Evolutionary conservation across 1,140 invertebrate species (phyloP).

Genomic region (Lasioglossum baleicum): DNA sequence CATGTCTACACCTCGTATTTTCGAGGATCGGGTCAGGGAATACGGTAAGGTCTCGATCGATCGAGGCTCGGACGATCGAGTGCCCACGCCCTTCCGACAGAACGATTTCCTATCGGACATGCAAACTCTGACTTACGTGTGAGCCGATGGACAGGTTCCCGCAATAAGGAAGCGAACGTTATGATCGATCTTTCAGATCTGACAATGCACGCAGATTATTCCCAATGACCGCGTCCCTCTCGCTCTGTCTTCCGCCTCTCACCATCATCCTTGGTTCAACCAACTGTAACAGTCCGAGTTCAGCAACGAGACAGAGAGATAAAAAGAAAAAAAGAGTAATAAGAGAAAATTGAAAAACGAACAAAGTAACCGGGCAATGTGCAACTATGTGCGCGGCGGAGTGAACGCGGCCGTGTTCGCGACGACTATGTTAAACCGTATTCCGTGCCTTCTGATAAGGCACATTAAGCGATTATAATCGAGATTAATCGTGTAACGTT

Average conservation of each 20-base stretch:
- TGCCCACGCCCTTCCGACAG: slow-evolving; percentile 55
- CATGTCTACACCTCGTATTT: slow-evolving; percentile 6
- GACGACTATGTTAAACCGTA: slow-evolving; percentile 3
- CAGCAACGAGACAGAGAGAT: too few species aligned
- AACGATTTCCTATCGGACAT: slow-evolving; percentile 58
- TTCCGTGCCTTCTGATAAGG: not conserved
- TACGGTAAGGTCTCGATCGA: slow-evolving; percentile 20
- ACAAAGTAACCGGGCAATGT: not conserved
- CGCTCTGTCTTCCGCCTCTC: not conserved
- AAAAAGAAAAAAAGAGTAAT: not conserved
- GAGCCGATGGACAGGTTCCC: slow-evolving; percentile 47
- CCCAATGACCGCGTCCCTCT: slow-evolving; percentile 28
- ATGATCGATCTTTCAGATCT: slow-evolving; percentile 58
- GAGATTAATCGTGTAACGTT: slow-evolving; percentile 28
- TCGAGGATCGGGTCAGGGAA: slow-evolving; percentile 17
- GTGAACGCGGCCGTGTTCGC: not conserved
- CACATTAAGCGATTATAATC: slow-evolving; percentile 32
- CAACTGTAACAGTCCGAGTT: not conserved
- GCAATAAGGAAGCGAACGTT: slow-evolving; percentile 62
- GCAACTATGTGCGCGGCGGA: not conserved
- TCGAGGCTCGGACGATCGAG: slow-evolving; percentile 2
- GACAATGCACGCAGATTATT: slow-evolving; percentile 59
- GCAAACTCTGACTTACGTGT: slow-evolving; percentile 54
- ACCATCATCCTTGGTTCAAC: slow-evolving; percentile 2
- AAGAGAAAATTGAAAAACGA: not conserved